Conservation (phyloP, 1,140 invertebrate species). For the Bactericera cockerelli region DNA sequence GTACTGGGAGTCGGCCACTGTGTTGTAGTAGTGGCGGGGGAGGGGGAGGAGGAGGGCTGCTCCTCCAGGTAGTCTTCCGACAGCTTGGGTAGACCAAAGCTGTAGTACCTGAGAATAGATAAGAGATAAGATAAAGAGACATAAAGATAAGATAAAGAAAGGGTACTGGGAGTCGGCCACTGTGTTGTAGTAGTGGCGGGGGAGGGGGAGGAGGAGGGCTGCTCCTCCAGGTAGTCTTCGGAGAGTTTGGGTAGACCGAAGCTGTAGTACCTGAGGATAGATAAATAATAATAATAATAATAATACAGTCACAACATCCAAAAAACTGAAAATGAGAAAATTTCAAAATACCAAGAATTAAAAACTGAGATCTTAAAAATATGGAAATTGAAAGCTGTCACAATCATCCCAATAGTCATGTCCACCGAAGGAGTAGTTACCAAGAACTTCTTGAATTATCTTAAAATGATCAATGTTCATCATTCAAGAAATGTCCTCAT, state of each 20-base stretch:
- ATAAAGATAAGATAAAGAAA: too few species aligned
- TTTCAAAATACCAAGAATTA: too few species aligned
- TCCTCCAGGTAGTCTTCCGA: constrained; percentile 26
- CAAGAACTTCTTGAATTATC: too few species aligned
- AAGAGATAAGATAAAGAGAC: neutral
- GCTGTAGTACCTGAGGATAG: constrained; percentile 26
- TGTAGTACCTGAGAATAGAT: constrained; percentile 26
- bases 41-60: constrained; percentile 12
- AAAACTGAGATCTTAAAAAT: too few species aligned
- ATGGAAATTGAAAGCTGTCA: too few species aligned
- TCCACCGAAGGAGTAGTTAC: too few species aligned
- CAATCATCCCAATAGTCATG: too few species aligned
- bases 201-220: constrained; percentile 16
- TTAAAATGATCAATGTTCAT: too few species aligned
- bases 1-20: constrained; percentile 58
- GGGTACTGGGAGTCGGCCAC: constrained; percentile 62
- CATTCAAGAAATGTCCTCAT: too few species aligned
- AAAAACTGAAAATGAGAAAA: too few species aligned
- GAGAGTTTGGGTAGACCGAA: constrained; percentile 30
- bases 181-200: constrained; percentile 36
- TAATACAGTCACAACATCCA: too few species aligned
- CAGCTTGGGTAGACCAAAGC: constrained; percentile 29
- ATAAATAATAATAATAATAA: neutral
- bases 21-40: constrained; percentile 33
- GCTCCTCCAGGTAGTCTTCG: constrained; percentile 27